These are phyloP conservation scores for Pterostichus niger DNA, from an alignment of 2,888 invertebrate species.

Conservation along the genomic window DNA sequence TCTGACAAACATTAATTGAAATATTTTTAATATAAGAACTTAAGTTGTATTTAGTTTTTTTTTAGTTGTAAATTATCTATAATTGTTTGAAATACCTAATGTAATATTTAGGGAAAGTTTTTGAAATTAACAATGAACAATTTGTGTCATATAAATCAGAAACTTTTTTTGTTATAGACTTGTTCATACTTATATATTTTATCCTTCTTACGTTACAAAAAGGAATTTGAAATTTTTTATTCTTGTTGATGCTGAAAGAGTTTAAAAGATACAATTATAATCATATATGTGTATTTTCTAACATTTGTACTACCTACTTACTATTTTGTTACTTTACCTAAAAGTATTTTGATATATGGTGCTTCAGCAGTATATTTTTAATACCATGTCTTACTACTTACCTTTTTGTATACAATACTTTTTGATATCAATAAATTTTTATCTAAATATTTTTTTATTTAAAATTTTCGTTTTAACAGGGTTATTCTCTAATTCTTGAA, in stretches of 20 bases:
- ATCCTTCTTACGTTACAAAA: constrained; percentile 1
- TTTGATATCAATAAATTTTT: constrained; percentile 39
- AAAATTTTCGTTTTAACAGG: background rate
- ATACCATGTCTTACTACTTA: constrained; percentile 25
- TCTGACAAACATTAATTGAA: constrained; percentile 67
- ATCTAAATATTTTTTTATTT: constrained; percentile 24
- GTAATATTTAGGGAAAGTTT: background rate
- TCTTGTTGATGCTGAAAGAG: constrained; percentile 41
- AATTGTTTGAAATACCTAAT: constrained; percentile 9
- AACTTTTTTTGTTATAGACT: background rate
- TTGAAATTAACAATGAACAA: background rate
- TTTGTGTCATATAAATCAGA: too few species aligned
- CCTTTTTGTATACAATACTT: constrained; percentile 48
- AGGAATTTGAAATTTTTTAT: constrained; percentile 43
- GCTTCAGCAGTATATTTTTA: constrained; percentile 43
- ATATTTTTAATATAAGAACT: background rate
- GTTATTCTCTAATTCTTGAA: background rate
- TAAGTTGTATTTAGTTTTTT: background rate
- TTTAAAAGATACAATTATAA: constrained; percentile 11
- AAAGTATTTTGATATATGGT: constrained; percentile 54
- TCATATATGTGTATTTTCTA: constrained; percentile 20
- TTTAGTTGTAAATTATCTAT: background rate
- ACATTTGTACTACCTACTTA: background rate
- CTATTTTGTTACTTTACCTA: constrained; percentile 38
- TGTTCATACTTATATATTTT: background rate